These are phyloP conservation scores for Tachina fera DNA, from an alignment of 2,888 invertebrate species.

Conservation along the genomic window DNA sequence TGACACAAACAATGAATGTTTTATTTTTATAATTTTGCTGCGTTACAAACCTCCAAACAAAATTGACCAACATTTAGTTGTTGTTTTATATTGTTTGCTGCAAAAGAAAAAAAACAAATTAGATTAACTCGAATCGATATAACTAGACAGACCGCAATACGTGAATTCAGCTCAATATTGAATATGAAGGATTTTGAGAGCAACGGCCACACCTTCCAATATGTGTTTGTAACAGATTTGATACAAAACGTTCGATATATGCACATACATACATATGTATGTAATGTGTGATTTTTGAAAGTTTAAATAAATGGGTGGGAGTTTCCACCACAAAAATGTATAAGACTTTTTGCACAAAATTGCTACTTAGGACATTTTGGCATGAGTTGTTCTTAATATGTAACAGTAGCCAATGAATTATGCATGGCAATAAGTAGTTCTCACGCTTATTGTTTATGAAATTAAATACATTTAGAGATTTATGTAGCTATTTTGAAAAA, in stretches of 20 bases:
- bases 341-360: not conserved
- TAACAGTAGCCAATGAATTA: conserved; percentile 32
- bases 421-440: not conserved
- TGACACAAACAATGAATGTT: conserved; percentile 50
- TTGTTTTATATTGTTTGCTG: conserved; percentile 14
- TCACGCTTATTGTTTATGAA: not conserved
- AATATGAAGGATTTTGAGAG: conserved; percentile 60
- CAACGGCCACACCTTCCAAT: conserved; percentile 57
- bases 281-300: conserved; percentile 51
- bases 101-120: not conserved
- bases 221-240: not conserved
- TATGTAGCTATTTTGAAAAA: not conserved
- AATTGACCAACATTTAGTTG: conserved; percentile 63
- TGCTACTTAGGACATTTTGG: not conserved
- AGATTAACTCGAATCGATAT: conserved; percentile 42
- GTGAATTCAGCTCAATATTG: conserved; percentile 57
- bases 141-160: not conserved
- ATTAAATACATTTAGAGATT: not conserved
- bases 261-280: too few species aligned
- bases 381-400: conserved; percentile 14
- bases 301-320: conserved; percentile 48
- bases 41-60: not conserved
- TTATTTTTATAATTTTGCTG: not conserved
- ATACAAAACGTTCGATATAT: conserved; percentile 18
- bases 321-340: conserved; percentile 1